Conservation (phyloP, 37 sponge, comb jelly and placozoan genomes). For the Cliona cf. orientalis region DNA sequence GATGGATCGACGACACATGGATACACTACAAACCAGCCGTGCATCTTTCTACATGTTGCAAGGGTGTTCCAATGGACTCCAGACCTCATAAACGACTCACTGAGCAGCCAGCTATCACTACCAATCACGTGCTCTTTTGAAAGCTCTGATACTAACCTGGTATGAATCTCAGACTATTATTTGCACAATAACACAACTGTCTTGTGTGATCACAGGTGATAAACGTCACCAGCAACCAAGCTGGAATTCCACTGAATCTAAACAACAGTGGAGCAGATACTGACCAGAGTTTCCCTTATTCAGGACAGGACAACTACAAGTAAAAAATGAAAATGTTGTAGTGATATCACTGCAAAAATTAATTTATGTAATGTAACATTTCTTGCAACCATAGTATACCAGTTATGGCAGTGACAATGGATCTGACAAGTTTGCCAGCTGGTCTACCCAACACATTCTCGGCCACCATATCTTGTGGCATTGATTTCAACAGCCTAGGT, state of each 20-base stretch:
- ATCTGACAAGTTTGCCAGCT: slow-evolving; percentile 8
- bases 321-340: slow-evolving; percentile 17
- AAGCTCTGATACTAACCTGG: not conserved
- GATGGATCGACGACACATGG: slow-evolving; percentile 26
- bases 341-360: not conserved
- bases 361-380: not conserved
- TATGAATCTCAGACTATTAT: not conserved
- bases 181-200: not conserved
- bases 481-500: slow-evolving; percentile 1
- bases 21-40: slow-evolving; percentile 12
- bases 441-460: not conserved
- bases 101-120: not conserved
- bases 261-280: slow-evolving; percentile 27
- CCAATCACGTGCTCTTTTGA: not conserved
- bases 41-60: slow-evolving; percentile 30
- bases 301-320: slow-evolving; percentile 49
- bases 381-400: slow-evolving; percentile 40
- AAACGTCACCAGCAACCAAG: not conserved
- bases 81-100: slow-evolving; percentile 18
- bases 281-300: slow-evolving; percentile 58
- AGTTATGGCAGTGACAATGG: slow-evolving; percentile 37
- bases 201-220: not conserved
- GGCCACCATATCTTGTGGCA: slow-evolving; percentile 17
- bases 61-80: slow-evolving; percentile 72
- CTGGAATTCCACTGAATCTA: slow-evolving; percentile 58